Conservation (phyloP, 2,888 invertebrate genomes). For the Eutolmus rufibarbis region DNA sequence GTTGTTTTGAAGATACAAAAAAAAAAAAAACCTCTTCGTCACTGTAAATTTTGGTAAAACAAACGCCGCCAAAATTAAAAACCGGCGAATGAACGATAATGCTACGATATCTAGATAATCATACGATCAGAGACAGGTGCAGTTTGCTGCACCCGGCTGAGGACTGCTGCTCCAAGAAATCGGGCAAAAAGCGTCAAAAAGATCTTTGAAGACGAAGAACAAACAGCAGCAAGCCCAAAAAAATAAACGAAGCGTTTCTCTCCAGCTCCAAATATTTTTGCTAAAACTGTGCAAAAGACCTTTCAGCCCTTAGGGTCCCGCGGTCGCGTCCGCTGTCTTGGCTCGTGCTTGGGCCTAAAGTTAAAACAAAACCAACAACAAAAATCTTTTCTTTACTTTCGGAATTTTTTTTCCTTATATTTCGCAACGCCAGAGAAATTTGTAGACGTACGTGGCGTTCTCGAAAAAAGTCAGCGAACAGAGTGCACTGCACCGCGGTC, state of each 20-base stretch:
- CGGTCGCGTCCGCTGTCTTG: background rate
- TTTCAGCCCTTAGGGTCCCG: slow-evolving; percentile 16
- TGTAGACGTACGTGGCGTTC: background rate
- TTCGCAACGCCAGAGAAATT: background rate
- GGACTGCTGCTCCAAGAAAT: background rate
- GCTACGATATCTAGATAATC: slow-evolving; percentile 22
- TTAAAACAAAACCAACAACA: background rate
- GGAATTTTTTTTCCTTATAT: background rate
- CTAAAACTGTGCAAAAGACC: slow-evolving; percentile 10
- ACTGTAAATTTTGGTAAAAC: background rate
- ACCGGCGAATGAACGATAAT: background rate
- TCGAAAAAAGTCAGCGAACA: background rate
- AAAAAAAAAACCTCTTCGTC: background rate
- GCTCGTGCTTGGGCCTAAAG: slow-evolving; percentile 4
- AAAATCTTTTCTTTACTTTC: slow-evolving; percentile 22
- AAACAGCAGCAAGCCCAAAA: background rate
- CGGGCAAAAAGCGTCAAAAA: slow-evolving; percentile 16
- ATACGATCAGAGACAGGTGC: slow-evolving; percentile 24
- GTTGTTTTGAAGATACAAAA: background rate
- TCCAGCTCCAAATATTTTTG: background rate
- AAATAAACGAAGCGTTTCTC: background rate
- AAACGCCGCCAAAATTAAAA: slow-evolving; percentile 27
- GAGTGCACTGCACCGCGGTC: slow-evolving; percentile 10
- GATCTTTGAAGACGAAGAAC: slow-evolving; percentile 4
- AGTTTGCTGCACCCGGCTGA: slow-evolving; percentile 13